phyloP scores from a whole-genome alignment of 2,113 vertebrate genomes.

The Calyptomena viridis region DNA sequence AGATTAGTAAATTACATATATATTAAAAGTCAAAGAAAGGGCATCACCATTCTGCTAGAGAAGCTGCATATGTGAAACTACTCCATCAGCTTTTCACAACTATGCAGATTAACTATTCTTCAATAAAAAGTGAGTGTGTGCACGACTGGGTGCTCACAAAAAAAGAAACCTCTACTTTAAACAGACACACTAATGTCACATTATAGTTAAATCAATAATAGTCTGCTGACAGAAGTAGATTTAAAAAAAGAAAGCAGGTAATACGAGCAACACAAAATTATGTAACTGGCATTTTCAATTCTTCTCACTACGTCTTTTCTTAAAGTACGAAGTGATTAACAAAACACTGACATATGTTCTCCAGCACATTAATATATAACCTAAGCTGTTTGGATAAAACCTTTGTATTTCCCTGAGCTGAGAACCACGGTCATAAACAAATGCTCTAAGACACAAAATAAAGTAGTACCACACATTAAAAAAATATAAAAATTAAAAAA shows the following conservation, averaged over 20 bases:
- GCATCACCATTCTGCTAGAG: background rate
- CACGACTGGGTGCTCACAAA: fast-evolving
- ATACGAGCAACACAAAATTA: background rate
- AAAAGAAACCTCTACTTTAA: background rate
- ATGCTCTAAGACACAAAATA: background rate
- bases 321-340: background rate
- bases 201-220: background rate
- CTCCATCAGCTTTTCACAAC: background rate
- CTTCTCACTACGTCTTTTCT: background rate
- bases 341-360: background rate
- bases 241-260: background rate
- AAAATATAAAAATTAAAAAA: background rate
- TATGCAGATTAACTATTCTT: background rate
- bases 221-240: background rate
- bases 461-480: background rate
- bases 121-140: background rate
- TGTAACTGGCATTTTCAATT: background rate
- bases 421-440: background rate
- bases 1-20: background rate
- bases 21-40: background rate
- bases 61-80: background rate
- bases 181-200: background rate
- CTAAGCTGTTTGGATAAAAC: background rate
- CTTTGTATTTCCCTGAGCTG: background rate
- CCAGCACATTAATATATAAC: background rate